phyloP scores from a whole-genome alignment of 2,797 vertebrate species.

The Menidia menidia region DNA sequence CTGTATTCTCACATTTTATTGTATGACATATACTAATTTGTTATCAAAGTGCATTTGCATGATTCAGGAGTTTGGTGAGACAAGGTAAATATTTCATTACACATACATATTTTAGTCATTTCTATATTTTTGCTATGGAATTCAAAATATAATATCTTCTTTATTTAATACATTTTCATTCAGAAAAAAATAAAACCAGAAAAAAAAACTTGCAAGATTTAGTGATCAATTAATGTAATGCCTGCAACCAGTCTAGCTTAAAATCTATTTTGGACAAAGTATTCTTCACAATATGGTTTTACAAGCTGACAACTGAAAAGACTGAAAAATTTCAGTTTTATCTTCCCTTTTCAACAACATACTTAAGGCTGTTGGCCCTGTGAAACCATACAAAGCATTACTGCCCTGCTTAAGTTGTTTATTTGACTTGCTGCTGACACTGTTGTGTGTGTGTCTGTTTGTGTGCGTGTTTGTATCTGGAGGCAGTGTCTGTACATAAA shows the following conservation, averaged over 20 bases:
- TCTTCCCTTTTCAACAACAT: slow-evolving; percentile 73
- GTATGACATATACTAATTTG: no score
- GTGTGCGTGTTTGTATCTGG: slow-evolving; percentile 26
- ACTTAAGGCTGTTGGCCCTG: slow-evolving; percentile 77
- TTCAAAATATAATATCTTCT: no score
- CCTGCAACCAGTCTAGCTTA: background rate
- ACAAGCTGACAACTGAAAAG: slow-evolving; percentile 37
- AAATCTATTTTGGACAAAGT: background rate
- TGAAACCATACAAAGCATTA: slow-evolving; percentile 71
- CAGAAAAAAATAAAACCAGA: background rate
- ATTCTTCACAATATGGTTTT: slow-evolving; percentile 23
- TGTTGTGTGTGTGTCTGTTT: slow-evolving; percentile 48
- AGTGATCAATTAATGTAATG: rapidly evolving
- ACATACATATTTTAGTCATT: no score
- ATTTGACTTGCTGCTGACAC: slow-evolving; percentile 73
- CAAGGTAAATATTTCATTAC: no score
- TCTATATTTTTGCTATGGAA: no score
- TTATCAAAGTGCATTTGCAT: no score
- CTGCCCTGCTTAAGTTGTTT: slow-evolving; percentile 70
- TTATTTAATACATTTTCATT: no score
- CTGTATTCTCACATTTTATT: no score
- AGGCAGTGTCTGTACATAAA: slow-evolving; percentile 22
- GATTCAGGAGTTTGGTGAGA: no score
- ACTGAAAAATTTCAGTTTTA: slow-evolving; percentile 49
- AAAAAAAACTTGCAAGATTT: background rate